Percentiles rank a stretch among this genome's conserved stretches.
Conservation (phyloP, 2,888 invertebrate species). For the Osedax fenrisi region DNA sequence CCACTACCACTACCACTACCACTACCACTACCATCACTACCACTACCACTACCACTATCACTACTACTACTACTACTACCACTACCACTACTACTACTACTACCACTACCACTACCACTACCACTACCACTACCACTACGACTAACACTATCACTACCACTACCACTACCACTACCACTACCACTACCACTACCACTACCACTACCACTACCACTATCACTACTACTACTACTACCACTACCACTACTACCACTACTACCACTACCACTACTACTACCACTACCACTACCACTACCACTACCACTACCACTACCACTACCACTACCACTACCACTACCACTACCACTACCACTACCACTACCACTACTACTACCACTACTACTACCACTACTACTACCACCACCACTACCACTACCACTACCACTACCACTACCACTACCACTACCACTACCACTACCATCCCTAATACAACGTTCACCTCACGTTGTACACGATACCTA, state of each 20-base stretch:
- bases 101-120: neutral
- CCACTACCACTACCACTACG: neutral
- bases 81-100: neutral
- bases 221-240: conserved; percentile 4
- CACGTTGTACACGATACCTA: conserved; percentile 3
- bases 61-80: neutral
- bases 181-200: neutral
- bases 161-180: neutral
- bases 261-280: neutral
- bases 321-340: conserved; percentile 4
- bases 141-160: neutral
- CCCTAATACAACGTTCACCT: neutral
- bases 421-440: neutral
- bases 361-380: neutral
- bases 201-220: neutral
- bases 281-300: neutral
- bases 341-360: neutral
- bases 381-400: conserved; percentile 4
- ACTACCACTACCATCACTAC: neutral
- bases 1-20: neutral
- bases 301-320: neutral
- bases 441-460: neutral
- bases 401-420: neutral
- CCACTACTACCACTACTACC: neutral
- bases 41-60: neutral